phyloP scores from a whole-genome alignment of 2,113 vertebrate species.

The Barnardius zonarius region DNA sequence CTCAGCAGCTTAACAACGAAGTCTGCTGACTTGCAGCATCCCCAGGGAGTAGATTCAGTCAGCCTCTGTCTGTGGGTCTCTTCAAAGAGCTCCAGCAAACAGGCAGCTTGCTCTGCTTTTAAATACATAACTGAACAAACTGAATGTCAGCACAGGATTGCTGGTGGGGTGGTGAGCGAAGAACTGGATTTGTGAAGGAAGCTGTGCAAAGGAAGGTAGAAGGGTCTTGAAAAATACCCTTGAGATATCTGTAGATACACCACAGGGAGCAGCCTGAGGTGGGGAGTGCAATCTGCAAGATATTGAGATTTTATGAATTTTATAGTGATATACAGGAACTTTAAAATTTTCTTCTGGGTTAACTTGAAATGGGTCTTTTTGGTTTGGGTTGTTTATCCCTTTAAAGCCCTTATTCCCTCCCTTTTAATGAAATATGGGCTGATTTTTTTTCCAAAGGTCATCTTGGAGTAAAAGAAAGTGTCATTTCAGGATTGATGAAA shows the following conservation, averaged over 20 bases:
- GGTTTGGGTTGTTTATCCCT: neutral
- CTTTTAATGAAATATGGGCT: neutral
- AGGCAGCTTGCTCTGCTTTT: neutral
- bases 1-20: neutral
- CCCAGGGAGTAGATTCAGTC: neutral
- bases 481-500: neutral
- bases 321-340: neutral
- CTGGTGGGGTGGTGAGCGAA: neutral
- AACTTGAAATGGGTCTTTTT: neutral
- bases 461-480: neutral
- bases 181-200: neutral
- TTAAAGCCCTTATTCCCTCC: neutral
- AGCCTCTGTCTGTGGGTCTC: neutral
- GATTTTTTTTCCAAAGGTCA: neutral
- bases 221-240: neutral
- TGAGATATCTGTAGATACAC: neutral
- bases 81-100: constrained; percentile 10
- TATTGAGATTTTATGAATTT: neutral
- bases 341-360: neutral
- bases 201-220: neutral
- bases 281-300: neutral
- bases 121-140: neutral
- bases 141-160: neutral
- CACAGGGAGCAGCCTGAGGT: neutral
- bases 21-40: constrained; percentile 23